Base-by-base conservation (phyloP, 2,113 vertebrate genomes). In the Semicossyphus pulcher region DNA sequence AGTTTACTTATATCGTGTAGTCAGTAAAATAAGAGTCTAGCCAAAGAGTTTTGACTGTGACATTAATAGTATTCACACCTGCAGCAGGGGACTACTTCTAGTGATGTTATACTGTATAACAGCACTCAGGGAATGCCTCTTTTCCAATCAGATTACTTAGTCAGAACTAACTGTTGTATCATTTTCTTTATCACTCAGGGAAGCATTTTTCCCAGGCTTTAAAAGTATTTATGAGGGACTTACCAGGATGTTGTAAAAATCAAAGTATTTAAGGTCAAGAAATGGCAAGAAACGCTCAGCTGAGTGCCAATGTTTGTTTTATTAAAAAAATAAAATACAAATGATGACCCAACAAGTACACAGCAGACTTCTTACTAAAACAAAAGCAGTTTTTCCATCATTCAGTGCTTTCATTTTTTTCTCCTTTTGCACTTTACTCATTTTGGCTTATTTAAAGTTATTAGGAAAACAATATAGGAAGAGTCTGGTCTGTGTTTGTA, bases 251-350 rank as follows among this genome's bases (percentile, higher is more conserved):
- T 16, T 39, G 18, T 15, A 37, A 51, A 71, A 26, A 20, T n/a
- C 23, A 25, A 18, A 23, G 12, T 7, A 49, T 36, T 23, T 32
- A 2, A 20, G 4, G 7, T 54, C 7, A 65, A 72, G 18, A 59
- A 56, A 76, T 34, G 26, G 1, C 15, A 61, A 56, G 7, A 29
- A 14, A 34, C 5, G 0, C 34, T 67, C 39, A 51, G 42, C 37
- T 52, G 34, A 89, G 80, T 84, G 89, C 83, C 78, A 85, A 90
- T 86, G 79, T 91, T 91, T 84, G 61, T 92, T 92, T 94, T 94
- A 94, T 93, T 94, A 93, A 81, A 94, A 93, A 94, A 94, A 94
- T 91, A 93, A 92, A 94, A 93, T 93, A 93, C 92, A 94, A 93
- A 92, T 89, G 83, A 92, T 88, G 90, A 93, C 86, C 89, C 81